Base-by-base conservation (phyloP, 2,888 invertebrate genomes). In the Erynnis tages region DNA sequence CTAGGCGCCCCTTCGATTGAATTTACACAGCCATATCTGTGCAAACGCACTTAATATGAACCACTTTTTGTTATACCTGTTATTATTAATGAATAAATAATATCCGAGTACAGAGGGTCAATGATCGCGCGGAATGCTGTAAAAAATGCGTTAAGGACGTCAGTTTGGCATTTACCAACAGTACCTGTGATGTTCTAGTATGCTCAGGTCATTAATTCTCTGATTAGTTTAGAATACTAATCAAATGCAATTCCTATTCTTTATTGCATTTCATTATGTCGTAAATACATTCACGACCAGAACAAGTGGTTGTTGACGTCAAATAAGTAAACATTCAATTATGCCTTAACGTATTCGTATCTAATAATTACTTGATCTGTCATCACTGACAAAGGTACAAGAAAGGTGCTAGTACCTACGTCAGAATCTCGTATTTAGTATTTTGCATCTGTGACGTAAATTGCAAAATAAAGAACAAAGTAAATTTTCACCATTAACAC, bases 111-210 rank as follows among this genome's bases (percentile, higher is more conserved):
- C 74, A 64, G 69, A 79, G 79, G 88, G 84, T 86, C 87, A 82
- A 84, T 60, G 85, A 62, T 76, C 87, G 71, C 62, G 59, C 57
- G 78, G 84, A 83, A 85, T 86, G 84, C 74, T 79, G 74, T 81
- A 85, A 88, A 88, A 86, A 86, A 82, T 79, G 70, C 72, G 75
- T 71, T 80, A 82, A 85, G 83, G 83, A 86, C 83, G 80, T 73
- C 71, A 72, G 67, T 73, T 76, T 64, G 69, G 59, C 67, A 68
- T 79, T 75, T 79, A 76, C 77, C 75, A 76, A 71, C 67, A 66
- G 68, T 70, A 66, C 64, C 69, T 68, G 54, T 67, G 69, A 70
- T 69, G 69, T 69, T 73, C 66, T 65, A 68, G 63, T 71, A 70
- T 65, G 64, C 63, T 63, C 62, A 69, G 71, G 72, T 78, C 74